Evolutionary conservation across 2,888 invertebrate genomes (phyloP).

Genomic region (Leucania comma): DNA sequence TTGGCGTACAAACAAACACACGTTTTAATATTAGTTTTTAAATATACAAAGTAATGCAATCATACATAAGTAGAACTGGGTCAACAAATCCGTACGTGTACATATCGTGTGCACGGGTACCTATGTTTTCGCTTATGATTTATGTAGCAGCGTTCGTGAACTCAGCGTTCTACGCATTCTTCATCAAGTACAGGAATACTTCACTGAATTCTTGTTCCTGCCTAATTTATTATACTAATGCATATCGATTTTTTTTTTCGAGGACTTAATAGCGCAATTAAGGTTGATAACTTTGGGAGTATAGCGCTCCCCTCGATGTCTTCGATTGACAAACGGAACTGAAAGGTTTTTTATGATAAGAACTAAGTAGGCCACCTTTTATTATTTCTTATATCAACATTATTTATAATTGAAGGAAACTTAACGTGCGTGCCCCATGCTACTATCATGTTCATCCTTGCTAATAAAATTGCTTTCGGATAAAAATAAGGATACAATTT

Average conservation of each 20-base stretch:
- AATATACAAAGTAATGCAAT: constrained; percentile 63
- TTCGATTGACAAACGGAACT: constrained; percentile 31
- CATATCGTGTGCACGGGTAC: constrained; percentile 37
- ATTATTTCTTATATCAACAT: constrained; percentile 24
- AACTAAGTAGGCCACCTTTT: constrained; percentile 36
- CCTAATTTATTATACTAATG: constrained; percentile 38
- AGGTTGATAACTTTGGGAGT: constrained; percentile 31
- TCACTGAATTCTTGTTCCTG: constrained; percentile 33
- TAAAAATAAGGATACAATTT: neutral
- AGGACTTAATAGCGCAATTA: constrained; percentile 35
- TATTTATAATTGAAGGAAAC: constrained; percentile 15
- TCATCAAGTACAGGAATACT: constrained; percentile 46
- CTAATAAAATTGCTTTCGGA: neutral
- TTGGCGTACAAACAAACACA: constrained; percentile 54
- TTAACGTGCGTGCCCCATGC: constrained; percentile 4
- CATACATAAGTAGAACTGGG: constrained; percentile 58
- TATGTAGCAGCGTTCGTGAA: constrained; percentile 56
- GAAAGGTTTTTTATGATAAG: constrained; percentile 36
- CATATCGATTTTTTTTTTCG: constrained; percentile 45
- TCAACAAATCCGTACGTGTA: constrained; percentile 53
- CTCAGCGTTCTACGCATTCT: constrained; percentile 48
- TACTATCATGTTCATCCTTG: constrained; percentile 20
- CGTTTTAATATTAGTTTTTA: constrained; percentile 55
- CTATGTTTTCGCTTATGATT: constrained; percentile 58
- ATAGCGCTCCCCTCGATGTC: constrained; percentile 18